These are phyloP conservation scores for Rhadinocentrus ornatus DNA, from an alignment of 2,797 vertebrate species.

Conservation along the genomic window DNA sequence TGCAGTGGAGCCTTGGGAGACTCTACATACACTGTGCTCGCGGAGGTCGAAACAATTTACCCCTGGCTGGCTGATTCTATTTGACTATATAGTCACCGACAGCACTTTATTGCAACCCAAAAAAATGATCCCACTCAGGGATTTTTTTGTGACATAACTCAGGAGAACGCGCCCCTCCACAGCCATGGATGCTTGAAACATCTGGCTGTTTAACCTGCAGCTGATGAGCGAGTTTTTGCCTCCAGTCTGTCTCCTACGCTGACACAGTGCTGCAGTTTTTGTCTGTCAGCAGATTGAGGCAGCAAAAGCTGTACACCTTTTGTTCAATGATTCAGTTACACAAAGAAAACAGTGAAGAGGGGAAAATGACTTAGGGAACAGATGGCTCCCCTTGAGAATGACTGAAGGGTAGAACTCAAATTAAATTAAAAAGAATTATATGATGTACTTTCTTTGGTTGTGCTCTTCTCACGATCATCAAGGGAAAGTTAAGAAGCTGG, in stretches of 20 bases:
- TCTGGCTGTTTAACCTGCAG: constrained; percentile 42
- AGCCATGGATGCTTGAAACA: constrained; percentile 40
- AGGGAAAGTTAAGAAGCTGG: constrained; percentile 17
- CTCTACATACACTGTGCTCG: constrained; percentile 48
- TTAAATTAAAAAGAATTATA: constrained; percentile 57
- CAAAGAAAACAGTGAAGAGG: constrained; percentile 16
- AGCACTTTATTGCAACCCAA: constrained; percentile 11
- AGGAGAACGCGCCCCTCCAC: constrained; percentile 5
- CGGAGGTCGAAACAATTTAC: constrained; percentile 70
- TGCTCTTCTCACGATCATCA: constrained; percentile 12
- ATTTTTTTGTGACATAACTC: constrained; percentile 33
- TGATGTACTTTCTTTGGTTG: constrained; percentile 26
- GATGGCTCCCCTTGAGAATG: constrained; percentile 61
- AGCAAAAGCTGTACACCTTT: constrained; percentile 11
- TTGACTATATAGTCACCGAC: constrained; percentile 50
- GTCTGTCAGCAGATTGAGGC: constrained; percentile 28
- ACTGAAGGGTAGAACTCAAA: constrained; percentile 56
- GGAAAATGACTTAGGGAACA: constrained; percentile 41
- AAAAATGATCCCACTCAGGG: constrained; percentile 15
- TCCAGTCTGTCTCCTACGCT: constrained; percentile 12
- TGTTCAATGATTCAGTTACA: constrained; percentile 32
- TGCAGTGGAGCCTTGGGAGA: constrained; percentile 51
- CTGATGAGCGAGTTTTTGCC: constrained; percentile 39
- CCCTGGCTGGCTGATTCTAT: constrained; percentile 55
- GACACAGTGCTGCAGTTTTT: constrained; percentile 28